phyloP scores from a whole-genome alignment of 64 coral and sea anemone genomes.

The Acropora yongei region DNA sequence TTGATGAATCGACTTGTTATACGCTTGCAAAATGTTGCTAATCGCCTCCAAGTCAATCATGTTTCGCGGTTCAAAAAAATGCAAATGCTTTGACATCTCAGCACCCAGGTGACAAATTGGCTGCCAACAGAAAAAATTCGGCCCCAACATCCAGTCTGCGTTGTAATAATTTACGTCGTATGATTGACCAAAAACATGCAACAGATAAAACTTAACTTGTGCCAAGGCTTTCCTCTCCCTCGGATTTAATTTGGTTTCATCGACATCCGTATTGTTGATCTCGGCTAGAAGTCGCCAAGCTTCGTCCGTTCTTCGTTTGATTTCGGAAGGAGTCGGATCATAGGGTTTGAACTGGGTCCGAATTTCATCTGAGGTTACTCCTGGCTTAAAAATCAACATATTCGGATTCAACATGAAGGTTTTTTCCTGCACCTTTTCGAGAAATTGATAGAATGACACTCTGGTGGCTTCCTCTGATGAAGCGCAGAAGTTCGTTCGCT shows the following conservation, averaged over 20 bases:
- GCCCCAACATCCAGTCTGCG: constrained; percentile 97
- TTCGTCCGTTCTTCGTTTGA: constrained; percentile 73
- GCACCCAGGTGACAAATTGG: constrained; percentile 64
- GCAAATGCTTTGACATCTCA: constrained; percentile 31
- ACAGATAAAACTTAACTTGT: constrained; percentile 73
- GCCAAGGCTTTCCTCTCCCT: constrained; percentile 84
- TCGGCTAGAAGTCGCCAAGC: constrained; percentile 46
- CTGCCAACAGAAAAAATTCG: constrained; percentile 85
- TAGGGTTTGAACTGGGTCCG: constrained; percentile 53
- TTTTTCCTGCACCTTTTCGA: constrained; percentile 49
- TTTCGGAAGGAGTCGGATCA: constrained; percentile 49
- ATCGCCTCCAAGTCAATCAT: constrained; percentile 63
- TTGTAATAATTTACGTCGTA: constrained; percentile 83
- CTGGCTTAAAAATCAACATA: background rate
- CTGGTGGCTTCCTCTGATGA: constrained; percentile 61
- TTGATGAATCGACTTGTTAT: constrained; percentile 66
- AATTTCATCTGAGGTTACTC: constrained; percentile 11
- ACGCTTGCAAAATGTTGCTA: constrained; percentile 47
- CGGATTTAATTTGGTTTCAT: constrained; percentile 47
- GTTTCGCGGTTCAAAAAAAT: constrained; percentile 34
- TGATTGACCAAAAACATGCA: constrained; percentile 63
- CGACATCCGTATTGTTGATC: constrained; percentile 61
- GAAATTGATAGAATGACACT: constrained; percentile 59
- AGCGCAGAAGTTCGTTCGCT: constrained; percentile 14
- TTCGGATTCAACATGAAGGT: constrained; percentile 61